phyloP scores from a whole-genome alignment of 2,113 vertebrate genomes.

The Pagrus major region DNA sequence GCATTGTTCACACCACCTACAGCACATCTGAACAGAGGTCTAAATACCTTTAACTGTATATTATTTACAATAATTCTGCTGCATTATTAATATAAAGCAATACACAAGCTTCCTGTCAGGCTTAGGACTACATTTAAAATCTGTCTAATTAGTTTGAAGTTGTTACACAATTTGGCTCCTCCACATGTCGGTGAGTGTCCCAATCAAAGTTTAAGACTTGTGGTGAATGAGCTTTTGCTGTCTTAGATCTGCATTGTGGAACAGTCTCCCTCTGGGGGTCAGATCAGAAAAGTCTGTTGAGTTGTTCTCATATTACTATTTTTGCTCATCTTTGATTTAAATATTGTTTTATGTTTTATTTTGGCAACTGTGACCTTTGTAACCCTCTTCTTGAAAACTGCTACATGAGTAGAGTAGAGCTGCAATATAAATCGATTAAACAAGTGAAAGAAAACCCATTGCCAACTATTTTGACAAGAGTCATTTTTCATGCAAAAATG shows the following conservation, averaged over 20 bases:
- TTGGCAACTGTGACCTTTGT: neutral
- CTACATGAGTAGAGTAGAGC: too few species aligned
- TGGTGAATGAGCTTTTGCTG: neutral
- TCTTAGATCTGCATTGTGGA: neutral
- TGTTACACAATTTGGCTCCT: neutral
- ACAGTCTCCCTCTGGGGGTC: neutral
- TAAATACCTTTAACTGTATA: neutral
- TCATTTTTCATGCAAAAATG: neutral
- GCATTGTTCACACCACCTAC: neutral
- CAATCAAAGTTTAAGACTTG: neutral
- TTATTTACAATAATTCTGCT: too few species aligned
- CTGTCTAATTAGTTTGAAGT: neutral
- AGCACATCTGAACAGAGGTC: neutral
- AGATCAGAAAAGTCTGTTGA: too few species aligned
- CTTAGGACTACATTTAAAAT: neutral
- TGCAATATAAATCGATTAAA: too few species aligned
- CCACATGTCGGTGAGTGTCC: neutral
- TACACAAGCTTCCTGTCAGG: neutral
- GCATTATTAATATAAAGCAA: neutral
- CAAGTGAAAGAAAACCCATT: too few species aligned
- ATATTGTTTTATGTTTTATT: too few species aligned
- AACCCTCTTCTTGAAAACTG: too few species aligned
- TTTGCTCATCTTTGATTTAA: neutral
- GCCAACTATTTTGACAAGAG: too few species aligned
- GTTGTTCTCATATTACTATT: neutral